phyloP scores from a whole-genome alignment of 1,140 invertebrate genomes.

The Procambarus virginalis region DNA sequence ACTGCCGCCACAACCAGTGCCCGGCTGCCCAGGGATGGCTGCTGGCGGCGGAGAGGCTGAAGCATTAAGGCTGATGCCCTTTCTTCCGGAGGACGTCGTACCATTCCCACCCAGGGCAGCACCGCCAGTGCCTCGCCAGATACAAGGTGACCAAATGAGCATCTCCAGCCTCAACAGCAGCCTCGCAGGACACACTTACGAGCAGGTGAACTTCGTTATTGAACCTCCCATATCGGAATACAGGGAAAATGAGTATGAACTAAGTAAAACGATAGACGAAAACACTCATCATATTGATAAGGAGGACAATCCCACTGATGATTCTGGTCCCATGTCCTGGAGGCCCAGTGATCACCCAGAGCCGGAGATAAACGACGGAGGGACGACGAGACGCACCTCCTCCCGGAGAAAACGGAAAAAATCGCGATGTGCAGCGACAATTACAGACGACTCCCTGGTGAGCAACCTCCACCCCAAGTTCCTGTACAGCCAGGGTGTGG shows the following conservation, averaged over 20 bases:
- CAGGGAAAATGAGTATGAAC: conserved; percentile 54
- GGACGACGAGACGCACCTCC: conserved; percentile 17
- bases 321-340: background rate
- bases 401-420: conserved; percentile 55
- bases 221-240: conserved; percentile 54
- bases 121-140: conserved; percentile 48
- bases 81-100: conserved; percentile 25
- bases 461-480: background rate
- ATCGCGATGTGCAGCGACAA: conserved; percentile 57
- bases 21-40: background rate
- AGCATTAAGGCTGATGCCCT: conserved; percentile 4
- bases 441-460: conserved; percentile 44
- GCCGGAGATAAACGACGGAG: conserved; percentile 4
- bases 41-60: conserved; percentile 45
- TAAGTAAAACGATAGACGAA: conserved; percentile 17
- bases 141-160: conserved; percentile 53
- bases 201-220: conserved; percentile 58
- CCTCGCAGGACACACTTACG: conserved; percentile 61
- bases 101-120: conserved; percentile 57
- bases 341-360: background rate
- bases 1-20: background rate
- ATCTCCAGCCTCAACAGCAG: conserved; percentile 60
- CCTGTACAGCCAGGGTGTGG: background rate
- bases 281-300: conserved; percentile 8
- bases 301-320: conserved; percentile 3